Base-by-base conservation (phyloP, 2,888 invertebrate genomes). In the Melieria omissa region DNA sequence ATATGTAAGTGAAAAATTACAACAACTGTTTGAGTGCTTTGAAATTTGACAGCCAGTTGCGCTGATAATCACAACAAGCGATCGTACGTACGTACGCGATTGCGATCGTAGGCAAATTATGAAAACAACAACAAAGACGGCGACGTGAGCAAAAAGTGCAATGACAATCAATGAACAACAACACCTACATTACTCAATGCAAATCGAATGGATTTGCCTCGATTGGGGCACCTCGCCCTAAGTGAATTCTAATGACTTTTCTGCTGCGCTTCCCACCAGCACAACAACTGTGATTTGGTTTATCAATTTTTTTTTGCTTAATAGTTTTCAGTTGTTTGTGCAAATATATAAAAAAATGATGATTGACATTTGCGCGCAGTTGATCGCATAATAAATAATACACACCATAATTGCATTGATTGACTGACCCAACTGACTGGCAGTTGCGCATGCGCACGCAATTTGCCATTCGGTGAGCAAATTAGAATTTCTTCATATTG, bases 351-450 rank as follows among this genome's bases (percentile, higher is more conserved):
- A 29, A 29, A 29, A 52, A 73, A 75, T 75, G 73, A 72, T 73
- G 75, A 75, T 71, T 75, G 75, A 72, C 75, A 75, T 72, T 62
- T 52, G 65, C 65, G 72, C 73, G 73, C 75, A 73, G 73, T 75
- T 73, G 75, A 75, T 75, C 75, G 70, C 72, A 73, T 60, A 73
- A 72, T 52, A 52, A 52, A n/a, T 52, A 14, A 52, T n/a, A 52
- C 52, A n/a, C 1, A 29, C 29, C 29, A 29, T n/a, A 70, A 70
- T 70, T 70, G 70, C 54, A 70, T 70, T 65, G 60, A 70, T 65
- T 70, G 70, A 64, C 44, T 65, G 54, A 29, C 47, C 47, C 60
- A 60, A 65, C 61, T 64, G 54, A 61, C 60, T 58, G 70, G 29
- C 29, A 29, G 29, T 29, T 29, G 29, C 29, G 29, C 29, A 29